phyloP scores from a whole-genome alignment of 2,797 vertebrate genomes.

The Pantherophis vulpinus region DNA sequence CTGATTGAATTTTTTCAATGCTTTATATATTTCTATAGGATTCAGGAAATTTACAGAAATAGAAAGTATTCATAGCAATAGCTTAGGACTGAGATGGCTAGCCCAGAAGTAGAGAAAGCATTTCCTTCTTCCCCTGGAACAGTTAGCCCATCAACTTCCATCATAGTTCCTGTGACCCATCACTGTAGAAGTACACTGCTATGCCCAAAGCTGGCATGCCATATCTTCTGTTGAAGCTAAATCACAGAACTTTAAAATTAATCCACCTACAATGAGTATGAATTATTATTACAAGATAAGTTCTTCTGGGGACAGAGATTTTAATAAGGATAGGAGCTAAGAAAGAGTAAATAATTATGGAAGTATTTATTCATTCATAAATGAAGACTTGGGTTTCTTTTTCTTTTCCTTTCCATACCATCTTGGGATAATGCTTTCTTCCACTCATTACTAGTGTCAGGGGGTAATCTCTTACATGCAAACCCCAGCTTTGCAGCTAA shows the following conservation, averaged over 20 bases:
- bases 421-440: conserved; percentile 31
- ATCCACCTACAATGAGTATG: neutral
- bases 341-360: neutral
- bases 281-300: neutral
- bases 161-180: neutral
- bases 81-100: neutral
- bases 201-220: neutral
- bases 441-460: conserved; percentile 24
- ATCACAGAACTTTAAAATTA: neutral
- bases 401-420: conserved; percentile 13
- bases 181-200: neutral
- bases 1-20: neutral
- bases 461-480: neutral
- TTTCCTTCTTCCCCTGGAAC: neutral
- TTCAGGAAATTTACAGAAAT: neutral
- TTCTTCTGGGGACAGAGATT: neutral
- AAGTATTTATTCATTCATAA: neutral
- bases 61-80: neutral
- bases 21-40: neutral
- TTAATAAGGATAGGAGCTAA: neutral
- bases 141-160: neutral
- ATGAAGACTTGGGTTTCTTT: neutral
- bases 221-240: neutral
- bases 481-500: neutral
- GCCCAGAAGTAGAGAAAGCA: neutral